A percentile compares a stretch with the other conserved stretches of the same genome.
These are phyloP conservation scores for Cerceris ruficornis DNA, from an alignment of 2,888 invertebrate genomes.

Conservation along the genomic window DNA sequence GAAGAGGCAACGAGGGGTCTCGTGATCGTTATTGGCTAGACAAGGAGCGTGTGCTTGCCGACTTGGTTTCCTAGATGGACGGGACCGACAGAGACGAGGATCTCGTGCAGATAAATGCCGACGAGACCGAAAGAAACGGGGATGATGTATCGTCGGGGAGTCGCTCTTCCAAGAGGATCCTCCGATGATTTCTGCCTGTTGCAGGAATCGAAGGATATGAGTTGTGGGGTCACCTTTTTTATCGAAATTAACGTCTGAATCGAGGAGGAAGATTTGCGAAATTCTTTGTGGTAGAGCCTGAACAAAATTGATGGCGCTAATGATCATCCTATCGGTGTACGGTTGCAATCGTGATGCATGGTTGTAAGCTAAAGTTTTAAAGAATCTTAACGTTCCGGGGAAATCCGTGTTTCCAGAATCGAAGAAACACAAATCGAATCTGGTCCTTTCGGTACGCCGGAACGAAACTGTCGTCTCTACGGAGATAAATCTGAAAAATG, in stretches of 20 bases:
- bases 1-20: slow-evolving; percentile 71
- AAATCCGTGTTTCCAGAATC: too few species aligned
- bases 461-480: not conserved
- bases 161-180: not conserved
- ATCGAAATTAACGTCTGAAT: too few species aligned
- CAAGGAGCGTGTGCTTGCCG: slow-evolving; percentile 54
- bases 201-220: not conserved
- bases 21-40: slow-evolving; percentile 71
- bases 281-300: too few species aligned
- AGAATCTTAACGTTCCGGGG: too few species aligned
- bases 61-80: slow-evolving; percentile 44
- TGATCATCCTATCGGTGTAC: too few species aligned
- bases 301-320: too few species aligned
- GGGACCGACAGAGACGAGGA: not conserved
- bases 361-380: too few species aligned
- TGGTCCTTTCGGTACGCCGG: too few species aligned
- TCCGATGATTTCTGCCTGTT: not conserved
- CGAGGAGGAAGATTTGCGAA: too few species aligned
- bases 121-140: not conserved
- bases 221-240: too few species aligned
- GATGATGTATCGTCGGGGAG: slow-evolving; percentile 2
- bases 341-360: too few species aligned
- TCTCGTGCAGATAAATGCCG: not conserved
- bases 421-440: too few species aligned
- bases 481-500: not conserved